Evolutionary conservation across 2,888 invertebrate species (phyloP).

Genomic region (Catonia carolina): DNA sequence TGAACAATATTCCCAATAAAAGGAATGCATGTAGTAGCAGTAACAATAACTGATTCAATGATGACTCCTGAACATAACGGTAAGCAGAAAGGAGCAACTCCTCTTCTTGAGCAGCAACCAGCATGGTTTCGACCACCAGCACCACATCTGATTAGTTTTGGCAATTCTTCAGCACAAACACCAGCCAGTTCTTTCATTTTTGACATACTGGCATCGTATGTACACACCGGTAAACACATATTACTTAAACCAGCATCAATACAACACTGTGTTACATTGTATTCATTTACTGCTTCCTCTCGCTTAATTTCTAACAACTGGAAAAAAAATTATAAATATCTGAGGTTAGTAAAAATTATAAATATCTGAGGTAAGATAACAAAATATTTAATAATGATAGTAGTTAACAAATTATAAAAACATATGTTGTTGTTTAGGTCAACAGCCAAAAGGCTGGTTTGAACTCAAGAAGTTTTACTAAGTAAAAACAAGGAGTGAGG

Average conservation of each 20-base stretch:
- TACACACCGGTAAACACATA: slow-evolving; percentile 69
- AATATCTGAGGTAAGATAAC: background rate
- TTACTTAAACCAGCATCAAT: slow-evolving; percentile 58
- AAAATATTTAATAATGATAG: too few relatives aligned
- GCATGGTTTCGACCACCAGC: slow-evolving; percentile 67
- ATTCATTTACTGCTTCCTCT: slow-evolving; percentile 53
- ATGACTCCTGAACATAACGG: slow-evolving; percentile 66
- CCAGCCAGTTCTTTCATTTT: slow-evolving; percentile 66
- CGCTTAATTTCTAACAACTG: slow-evolving; percentile 42
- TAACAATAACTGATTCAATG: slow-evolving; percentile 51
- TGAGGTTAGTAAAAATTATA: slow-evolving; percentile 10
- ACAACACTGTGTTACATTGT: slow-evolving; percentile 77
- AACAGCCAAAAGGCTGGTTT: too few relatives aligned
- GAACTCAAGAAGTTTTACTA: too few relatives aligned
- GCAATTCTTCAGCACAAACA: slow-evolving; percentile 69
- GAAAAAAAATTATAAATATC: slow-evolving; percentile 15
- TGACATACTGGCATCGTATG: slow-evolving; percentile 75
- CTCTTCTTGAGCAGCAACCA: slow-evolving; percentile 64
- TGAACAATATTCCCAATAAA: slow-evolving; percentile 78
- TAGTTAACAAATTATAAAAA: too few relatives aligned
- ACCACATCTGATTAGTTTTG: slow-evolving; percentile 58
- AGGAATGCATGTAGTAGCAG: slow-evolving; percentile 65
- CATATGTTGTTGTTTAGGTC: too few relatives aligned
- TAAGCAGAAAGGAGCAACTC: slow-evolving; percentile 61
- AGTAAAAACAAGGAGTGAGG: too few relatives aligned